These are phyloP conservation scores for Pemphigus obesinymphae DNA, from an alignment of 1,140 invertebrate genomes.

Conservation along the genomic window DNA sequence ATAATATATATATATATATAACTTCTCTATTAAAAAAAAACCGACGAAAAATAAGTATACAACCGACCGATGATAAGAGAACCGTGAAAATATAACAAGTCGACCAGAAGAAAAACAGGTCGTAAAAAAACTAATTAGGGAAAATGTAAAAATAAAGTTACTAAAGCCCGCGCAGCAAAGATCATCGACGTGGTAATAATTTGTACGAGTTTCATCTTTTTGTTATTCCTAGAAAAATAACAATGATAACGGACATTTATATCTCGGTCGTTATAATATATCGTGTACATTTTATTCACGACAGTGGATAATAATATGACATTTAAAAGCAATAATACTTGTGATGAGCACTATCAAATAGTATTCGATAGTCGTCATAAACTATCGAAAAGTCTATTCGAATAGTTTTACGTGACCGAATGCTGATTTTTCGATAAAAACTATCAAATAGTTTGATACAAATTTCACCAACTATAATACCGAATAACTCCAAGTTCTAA, in stretches of 20 bases:
- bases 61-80: neutral
- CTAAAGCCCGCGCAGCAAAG: neutral
- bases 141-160: neutral
- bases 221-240: neutral
- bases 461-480: too few species aligned
- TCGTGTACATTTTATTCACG: neutral
- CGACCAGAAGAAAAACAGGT: neutral
- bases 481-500: too few species aligned
- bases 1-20: too few species aligned
- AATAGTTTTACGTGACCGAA: too few species aligned
- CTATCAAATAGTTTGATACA: too few species aligned
- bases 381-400: too few species aligned
- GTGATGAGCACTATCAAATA: too few species aligned
- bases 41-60: neutral
- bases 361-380: too few species aligned
- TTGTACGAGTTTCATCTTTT: neutral
- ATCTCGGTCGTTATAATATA: neutral
- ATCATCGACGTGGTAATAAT: neutral
- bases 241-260: neutral
- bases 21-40: neutral
- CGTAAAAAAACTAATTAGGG: conserved; percentile 1
- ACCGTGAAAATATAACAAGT: neutral
- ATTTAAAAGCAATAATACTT: neutral
- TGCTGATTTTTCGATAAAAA: too few species aligned
- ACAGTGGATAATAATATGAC: neutral